Base-by-base conservation (phyloP, 2,888 invertebrate genomes). In the Drosophila austrosaltans region DNA sequence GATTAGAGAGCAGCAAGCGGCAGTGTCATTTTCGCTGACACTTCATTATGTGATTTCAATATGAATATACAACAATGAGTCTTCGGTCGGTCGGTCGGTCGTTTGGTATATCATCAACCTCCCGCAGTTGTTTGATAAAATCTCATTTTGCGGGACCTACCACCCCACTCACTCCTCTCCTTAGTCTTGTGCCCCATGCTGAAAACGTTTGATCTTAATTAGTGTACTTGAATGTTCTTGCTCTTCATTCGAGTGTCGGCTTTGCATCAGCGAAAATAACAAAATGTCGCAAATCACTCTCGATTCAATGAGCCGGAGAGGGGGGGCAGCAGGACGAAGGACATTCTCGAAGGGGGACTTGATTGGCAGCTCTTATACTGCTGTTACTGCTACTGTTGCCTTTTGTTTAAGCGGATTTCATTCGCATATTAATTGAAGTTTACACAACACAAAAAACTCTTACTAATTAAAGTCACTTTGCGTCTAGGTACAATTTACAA, bases 11-110 rank as follows among this genome's bases (percentile, higher is more conserved):
- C 6, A 10, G 22, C 48, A 48, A 48, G 48, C 22, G 44, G 42
- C 25, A 57, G 63, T 60, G 59, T 71, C 80, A 75, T 71, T 80
- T 87, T 78, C 67, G 84, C 85, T 87, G 85, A 84, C 85, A 85
- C 84, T 87, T 87, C 82, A 85, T 85, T 85, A 87, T 84, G 79
- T 78, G 85, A 87, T 87, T 82, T 84, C 78, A 84, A 84, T 87
- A 82, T 87, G 77, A 76, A 75, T 84, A 73, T 67, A 76, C 72
- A 82, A 81, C 87, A 80, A 79, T 82, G 82, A 58, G 25, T 12
- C 42, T 44, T 58, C 57, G 70, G 70, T 69, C 59, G 71, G 48
- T 56, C 16, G 16, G 30, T 7, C 16, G 53, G 22, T 16, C 16
- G 42, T 40, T 32, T 20, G 0, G 25, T 28, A 16, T 28, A 8